These are phyloP conservation scores for Microctenopoma lineatum DNA, from an alignment of 2,797 vertebrate genomes.

Conservation along the genomic window DNA sequence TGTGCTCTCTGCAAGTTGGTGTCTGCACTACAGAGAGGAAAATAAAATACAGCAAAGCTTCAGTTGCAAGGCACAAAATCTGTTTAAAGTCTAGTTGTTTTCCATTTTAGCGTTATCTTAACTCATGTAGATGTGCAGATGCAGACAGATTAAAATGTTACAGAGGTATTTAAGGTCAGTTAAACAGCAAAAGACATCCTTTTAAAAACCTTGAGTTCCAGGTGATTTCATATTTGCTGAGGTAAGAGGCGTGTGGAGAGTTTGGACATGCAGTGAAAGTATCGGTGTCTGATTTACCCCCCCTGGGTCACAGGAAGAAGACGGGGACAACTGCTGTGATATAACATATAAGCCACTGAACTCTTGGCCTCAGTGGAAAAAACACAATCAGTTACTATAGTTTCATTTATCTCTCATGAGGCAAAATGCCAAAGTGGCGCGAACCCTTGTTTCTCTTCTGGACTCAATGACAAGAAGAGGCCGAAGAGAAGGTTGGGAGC, in stretches of 20 bases:
- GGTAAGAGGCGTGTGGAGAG: not conserved
- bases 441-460: not conserved
- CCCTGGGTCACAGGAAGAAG: not conserved
- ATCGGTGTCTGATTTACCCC: not conserved
- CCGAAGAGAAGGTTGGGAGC: not conserved
- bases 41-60: too few relatives aligned
- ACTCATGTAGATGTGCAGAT: too few relatives aligned
- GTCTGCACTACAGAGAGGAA: too few relatives aligned
- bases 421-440: not conserved
- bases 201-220: not conserved
- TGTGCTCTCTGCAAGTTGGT: too few relatives aligned
- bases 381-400: slow-evolving; percentile 8
- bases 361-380: not conserved
- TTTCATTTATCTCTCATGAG: not conserved
- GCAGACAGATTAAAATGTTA: too few relatives aligned
- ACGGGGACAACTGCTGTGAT: not conserved
- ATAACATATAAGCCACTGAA: not conserved
- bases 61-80: too few relatives aligned
- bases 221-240: slow-evolving; percentile 7
- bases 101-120: too few relatives aligned
- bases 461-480: not conserved
- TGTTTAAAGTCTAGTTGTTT: too few relatives aligned
- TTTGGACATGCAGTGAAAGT: not conserved
- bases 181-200: not conserved
- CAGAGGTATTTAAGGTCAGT: not conserved